Base-by-base conservation (phyloP, 2,888 invertebrate species). In the Smittia sp. region DNA sequence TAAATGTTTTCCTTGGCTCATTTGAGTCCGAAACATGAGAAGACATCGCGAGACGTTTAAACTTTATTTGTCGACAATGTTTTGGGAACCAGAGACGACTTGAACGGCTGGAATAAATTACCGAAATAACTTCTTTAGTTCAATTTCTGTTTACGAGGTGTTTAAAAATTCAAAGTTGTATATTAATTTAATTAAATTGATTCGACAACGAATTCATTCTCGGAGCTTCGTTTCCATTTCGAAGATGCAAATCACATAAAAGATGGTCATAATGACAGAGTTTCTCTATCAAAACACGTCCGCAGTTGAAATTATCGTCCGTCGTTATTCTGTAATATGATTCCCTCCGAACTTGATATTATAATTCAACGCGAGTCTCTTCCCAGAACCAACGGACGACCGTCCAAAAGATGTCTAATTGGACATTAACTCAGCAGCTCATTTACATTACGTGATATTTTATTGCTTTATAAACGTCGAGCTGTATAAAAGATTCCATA, bases 121-220 rank as follows among this genome's bases (percentile, higher is more conserved):
- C 15, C 46, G 15, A 15, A 46, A 46, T 46, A 46, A 46, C 46
- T 46, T 46, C 46, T 46, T 46, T 46, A 46, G 46, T 46, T 46
- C 46, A 46, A 46, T 46, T 46, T 46, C 46, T n/a, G 18, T 58
- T 58, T 58, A 58, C 58, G 58, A 58, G 20, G 58, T 58, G 58
- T 58, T 58, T 58, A 58, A 20, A 58, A 58, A 58, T 58, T 58
- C 58, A 58, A n/a, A 58, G 18, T 18, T 22, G 58, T 20, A 58
- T 58, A 58, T 58, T 58, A 58, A 58, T 20, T 58, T 58, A 58
- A 58, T 58, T 58, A 58, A 58, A 58, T 18, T 58, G 58, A 58
- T 58, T 58, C 58, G 18, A 58, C 58, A 58, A 15, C 58, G 58
- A 58, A 58, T 58, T 58, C 22, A 18, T 18, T 46, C 52, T 46